Evolutionary conservation across 2,113 vertebrate species (phyloP).

Genomic region (Pelmatolapia mariae): DNA sequence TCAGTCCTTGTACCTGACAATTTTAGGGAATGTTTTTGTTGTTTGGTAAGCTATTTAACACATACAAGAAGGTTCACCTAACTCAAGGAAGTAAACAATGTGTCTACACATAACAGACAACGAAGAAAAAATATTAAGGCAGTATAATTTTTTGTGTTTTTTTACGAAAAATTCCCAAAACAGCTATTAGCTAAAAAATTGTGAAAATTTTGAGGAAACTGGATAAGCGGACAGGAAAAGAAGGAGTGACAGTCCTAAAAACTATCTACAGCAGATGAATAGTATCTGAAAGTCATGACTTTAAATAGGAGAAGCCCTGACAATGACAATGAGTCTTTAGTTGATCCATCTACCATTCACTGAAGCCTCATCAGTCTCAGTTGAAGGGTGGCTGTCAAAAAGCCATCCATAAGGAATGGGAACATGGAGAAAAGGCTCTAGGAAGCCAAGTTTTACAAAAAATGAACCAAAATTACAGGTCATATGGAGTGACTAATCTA

Average conservation of each 20-base stretch:
- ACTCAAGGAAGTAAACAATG: not conserved
- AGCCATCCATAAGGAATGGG: not conserved
- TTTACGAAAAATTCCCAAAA: not conserved
- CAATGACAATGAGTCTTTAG: not conserved
- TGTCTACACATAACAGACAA: not conserved
- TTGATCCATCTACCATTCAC: not conserved
- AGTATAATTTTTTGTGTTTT: not conserved
- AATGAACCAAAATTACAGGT: not conserved
- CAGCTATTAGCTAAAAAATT: not conserved
- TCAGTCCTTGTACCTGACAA: not conserved
- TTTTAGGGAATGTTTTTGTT: not conserved
- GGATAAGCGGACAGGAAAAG: rapidly evolving
- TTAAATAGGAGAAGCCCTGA: not conserved
- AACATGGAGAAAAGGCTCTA: not conserved
- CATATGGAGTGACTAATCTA: not conserved
- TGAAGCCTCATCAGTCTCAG: not conserved
- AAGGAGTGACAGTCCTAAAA: not conserved
- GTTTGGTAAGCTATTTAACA: not conserved
- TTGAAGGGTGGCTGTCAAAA: not conserved
- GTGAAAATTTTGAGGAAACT: not conserved
- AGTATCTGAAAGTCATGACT: not conserved
- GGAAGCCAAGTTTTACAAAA: not conserved
- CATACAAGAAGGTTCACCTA: not conserved
- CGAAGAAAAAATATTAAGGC: not conserved
- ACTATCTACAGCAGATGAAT: not conserved